These are phyloP conservation scores for Andricus curvator DNA, from an alignment of 2,888 invertebrate species.

Conservation along the genomic window DNA sequence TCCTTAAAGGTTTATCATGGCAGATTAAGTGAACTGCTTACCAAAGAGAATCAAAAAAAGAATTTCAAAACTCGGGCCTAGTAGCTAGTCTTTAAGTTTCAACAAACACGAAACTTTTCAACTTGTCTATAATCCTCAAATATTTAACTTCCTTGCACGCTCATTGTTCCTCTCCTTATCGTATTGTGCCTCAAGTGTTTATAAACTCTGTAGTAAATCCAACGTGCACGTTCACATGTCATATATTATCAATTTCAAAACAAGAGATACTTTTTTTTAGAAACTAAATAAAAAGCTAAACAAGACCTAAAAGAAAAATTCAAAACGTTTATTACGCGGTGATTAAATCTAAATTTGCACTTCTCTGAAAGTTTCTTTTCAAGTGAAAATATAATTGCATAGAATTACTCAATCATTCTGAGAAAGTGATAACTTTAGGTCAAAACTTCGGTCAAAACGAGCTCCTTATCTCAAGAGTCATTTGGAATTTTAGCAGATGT, in stretches of 20 bases:
- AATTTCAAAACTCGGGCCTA: not conserved
- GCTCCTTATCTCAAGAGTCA: not conserved
- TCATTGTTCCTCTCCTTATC: not conserved
- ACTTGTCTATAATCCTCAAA: conserved; percentile 2
- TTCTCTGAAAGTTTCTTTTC: too few species aligned
- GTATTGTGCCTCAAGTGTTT: not conserved
- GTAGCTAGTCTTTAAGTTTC: not conserved
- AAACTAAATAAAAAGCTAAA: too few species aligned
- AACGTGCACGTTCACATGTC: not conserved
- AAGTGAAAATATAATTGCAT: too few species aligned
- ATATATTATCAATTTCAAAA: not conserved
- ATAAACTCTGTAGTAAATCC: not conserved
- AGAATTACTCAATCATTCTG: not conserved
- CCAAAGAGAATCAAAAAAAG: not conserved
- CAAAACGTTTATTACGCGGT: too few species aligned
- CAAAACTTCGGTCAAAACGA: not conserved
- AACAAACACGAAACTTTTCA: not conserved
- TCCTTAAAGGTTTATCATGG: not conserved
- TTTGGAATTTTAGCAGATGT: not conserved
- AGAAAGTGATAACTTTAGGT: not conserved
- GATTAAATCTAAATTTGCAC: too few species aligned
- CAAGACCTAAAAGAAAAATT: too few species aligned
- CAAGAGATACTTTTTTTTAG: too few species aligned
- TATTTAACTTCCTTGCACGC: not conserved
- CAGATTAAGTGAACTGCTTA: not conserved